Evolutionary conservation across 92 coral and sea anemone species (phyloP).

Genomic region (Montipora capitata): DNA sequence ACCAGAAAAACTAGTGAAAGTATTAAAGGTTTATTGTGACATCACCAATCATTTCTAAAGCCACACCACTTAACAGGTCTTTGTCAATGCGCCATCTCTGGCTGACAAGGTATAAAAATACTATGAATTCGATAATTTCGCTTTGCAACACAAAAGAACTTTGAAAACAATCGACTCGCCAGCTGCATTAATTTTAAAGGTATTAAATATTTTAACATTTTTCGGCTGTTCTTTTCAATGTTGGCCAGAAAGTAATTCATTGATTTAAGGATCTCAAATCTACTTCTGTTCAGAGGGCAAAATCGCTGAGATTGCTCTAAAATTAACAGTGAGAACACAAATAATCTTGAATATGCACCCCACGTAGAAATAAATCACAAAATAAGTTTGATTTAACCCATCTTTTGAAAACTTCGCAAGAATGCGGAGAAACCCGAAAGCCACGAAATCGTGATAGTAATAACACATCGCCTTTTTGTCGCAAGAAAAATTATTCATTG

Average conservation of each 20-base stretch:
- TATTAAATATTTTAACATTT: too few relatives aligned
- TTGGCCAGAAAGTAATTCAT: too few relatives aligned
- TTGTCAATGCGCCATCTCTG: not conserved
- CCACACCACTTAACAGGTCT: not conserved
- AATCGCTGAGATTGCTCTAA: not conserved
- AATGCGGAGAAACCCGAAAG: not conserved
- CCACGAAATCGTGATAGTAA: constrained; percentile 3
- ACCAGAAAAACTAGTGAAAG: not conserved
- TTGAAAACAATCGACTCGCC: not conserved
- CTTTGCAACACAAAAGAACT: constrained; percentile 12
- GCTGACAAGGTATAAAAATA: not conserved
- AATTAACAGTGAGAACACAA: not conserved
- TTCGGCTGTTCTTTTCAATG: not conserved
- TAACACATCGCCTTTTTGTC: constrained; percentile 20
- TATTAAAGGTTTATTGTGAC: not conserved
- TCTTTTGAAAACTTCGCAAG: not conserved
- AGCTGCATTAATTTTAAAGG: not conserved
- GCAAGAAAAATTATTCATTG: constrained; percentile 19
- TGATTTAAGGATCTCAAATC: too few relatives aligned
- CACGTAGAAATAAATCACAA: too few relatives aligned
- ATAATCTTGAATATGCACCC: too few relatives aligned
- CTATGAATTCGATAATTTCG: not conserved
- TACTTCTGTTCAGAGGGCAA: not conserved
- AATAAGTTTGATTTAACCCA: not conserved
- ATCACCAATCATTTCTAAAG: not conserved